A percentile compares a stretch with the other conserved stretches of the same genome.
phyloP scores from a whole-genome alignment of 2,888 invertebrate species.

The Leptinotarsa haldemani region DNA sequence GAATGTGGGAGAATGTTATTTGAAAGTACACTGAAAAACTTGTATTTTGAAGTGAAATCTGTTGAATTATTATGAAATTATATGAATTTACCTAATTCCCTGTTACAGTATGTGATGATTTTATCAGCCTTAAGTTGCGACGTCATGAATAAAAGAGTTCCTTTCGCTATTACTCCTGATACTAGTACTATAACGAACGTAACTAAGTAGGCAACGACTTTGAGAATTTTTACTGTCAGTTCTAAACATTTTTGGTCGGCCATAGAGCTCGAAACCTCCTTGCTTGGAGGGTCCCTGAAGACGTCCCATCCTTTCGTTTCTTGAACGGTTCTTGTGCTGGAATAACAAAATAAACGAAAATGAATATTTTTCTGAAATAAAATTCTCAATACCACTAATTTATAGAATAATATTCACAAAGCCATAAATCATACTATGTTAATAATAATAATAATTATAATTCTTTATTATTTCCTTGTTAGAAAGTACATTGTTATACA shows the following conservation, averaged over 20 bases:
- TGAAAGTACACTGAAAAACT: not conserved
- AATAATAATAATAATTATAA: no score
- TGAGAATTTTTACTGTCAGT: conserved; percentile 84
- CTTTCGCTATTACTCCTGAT: conserved; percentile 89
- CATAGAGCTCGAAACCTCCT: conserved; percentile 89
- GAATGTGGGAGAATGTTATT: not conserved
- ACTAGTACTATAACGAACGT: conserved; percentile 88
- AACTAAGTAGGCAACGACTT: conserved; percentile 85
- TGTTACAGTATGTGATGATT: conserved; percentile 84
- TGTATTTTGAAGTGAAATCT: not conserved
- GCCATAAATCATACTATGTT: no score
- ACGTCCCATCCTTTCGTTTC: conserved; percentile 98
- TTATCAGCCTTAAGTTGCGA: conserved; percentile 86
- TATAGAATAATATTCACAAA: no score
- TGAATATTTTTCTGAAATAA: no score
- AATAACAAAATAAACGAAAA: conserved; percentile 54
- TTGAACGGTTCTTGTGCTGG: conserved; percentile 83
- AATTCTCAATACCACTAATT: no score
- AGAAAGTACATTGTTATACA: no score
- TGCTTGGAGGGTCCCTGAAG: conserved; percentile 90
- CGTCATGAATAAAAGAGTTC: conserved; percentile 90
- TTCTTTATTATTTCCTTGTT: no score
- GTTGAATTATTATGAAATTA: not conserved
- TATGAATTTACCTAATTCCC: conserved; percentile 77
- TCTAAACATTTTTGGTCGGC: conserved; percentile 89